These are phyloP conservation scores for Synaphobranchus kaupii DNA, from an alignment of 2,797 vertebrate species.

Conservation along the genomic window DNA sequence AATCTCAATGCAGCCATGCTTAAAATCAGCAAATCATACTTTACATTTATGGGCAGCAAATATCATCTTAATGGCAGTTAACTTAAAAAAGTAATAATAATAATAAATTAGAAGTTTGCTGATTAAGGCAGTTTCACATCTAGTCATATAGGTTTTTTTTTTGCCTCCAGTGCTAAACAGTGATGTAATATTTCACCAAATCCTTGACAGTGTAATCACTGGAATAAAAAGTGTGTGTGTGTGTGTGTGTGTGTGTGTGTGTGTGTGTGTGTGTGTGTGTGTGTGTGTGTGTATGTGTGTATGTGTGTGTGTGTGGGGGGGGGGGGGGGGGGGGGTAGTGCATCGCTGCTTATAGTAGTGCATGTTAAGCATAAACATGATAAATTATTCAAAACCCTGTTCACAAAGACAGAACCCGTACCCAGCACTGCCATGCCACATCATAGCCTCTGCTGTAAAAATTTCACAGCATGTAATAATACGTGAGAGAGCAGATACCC, in stretches of 20 bases:
- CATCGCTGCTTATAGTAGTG: slow-evolving; percentile 9
- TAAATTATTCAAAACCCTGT: slow-evolving; percentile 37
- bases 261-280: too few relatives aligned
- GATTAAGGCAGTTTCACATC: too few relatives aligned
- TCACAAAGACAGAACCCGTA: not conserved
- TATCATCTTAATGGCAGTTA: too few relatives aligned
- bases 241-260: too few relatives aligned
- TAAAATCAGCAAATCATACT: too few relatives aligned
- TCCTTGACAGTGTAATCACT: slow-evolving; percentile 27
- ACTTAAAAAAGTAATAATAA: too few relatives aligned
- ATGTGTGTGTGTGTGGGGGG: not conserved
- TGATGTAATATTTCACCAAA: slow-evolving; percentile 3
- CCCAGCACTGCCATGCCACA: slow-evolving; percentile 15
- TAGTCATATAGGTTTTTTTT: too few relatives aligned
- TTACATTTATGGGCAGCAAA: too few relatives aligned
- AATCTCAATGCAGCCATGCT: too few relatives aligned
- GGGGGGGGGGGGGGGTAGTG: too few relatives aligned
- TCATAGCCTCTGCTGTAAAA: not conserved
- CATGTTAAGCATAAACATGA: slow-evolving; percentile 15
- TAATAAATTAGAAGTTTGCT: too few relatives aligned
- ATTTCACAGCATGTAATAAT: slow-evolving; percentile 19
- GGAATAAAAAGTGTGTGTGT: not conserved
- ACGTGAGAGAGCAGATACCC: not conserved
- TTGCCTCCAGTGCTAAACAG: not conserved
- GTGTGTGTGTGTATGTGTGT: too few relatives aligned